Conservation (phyloP, 2,888 invertebrate genomes). For the Physocephala rufipes region DNA sequence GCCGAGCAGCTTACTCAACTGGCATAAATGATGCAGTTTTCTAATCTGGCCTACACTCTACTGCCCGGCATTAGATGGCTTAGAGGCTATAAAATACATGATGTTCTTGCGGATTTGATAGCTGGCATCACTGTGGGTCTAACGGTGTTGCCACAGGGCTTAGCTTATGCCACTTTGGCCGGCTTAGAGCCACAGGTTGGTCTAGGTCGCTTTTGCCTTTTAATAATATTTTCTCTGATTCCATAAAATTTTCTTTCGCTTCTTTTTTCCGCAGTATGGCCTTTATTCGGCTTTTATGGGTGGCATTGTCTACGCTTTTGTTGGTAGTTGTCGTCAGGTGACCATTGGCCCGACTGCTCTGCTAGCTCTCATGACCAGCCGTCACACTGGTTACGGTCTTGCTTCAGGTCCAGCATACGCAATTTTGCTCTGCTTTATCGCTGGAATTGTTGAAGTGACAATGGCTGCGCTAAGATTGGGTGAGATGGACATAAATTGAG, state of each 20-base stretch:
- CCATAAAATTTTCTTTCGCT: constrained; percentile 18
- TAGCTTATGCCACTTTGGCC: constrained; percentile 91
- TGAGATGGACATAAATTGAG: constrained; percentile 44
- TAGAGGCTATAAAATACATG: constrained; percentile 77
- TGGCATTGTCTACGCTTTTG: constrained; percentile 88
- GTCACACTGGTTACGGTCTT: constrained; percentile 67
- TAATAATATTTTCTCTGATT: background rate
- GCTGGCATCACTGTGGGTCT: constrained; percentile 93
- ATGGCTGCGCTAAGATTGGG: constrained; percentile 87
- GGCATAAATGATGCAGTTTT: constrained; percentile 44
- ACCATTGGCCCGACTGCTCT: constrained; percentile 92
- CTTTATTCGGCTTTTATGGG: constrained; percentile 95
- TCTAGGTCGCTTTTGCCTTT: background rate
- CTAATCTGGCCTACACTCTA: constrained; percentile 47
- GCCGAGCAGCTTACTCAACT: background rate
- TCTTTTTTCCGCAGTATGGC: constrained; percentile 75
- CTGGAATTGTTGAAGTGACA: constrained; percentile 80
- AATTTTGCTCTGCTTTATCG: constrained; percentile 82
- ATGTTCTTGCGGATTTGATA: constrained; percentile 84
- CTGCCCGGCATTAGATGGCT: constrained; percentile 73
- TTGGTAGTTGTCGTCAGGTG: constrained; percentile 89
- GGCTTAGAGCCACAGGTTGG: constrained; percentile 83
- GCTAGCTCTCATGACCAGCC: constrained; percentile 87
- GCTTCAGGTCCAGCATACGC: constrained; percentile 77
- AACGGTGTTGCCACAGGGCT: constrained; percentile 91